A percentile compares a stretch with the other conserved stretches of the same genome.
Evolutionary conservation across 1,140 invertebrate species (phyloP).

Genomic region (Drosophila ohnishii): DNA sequence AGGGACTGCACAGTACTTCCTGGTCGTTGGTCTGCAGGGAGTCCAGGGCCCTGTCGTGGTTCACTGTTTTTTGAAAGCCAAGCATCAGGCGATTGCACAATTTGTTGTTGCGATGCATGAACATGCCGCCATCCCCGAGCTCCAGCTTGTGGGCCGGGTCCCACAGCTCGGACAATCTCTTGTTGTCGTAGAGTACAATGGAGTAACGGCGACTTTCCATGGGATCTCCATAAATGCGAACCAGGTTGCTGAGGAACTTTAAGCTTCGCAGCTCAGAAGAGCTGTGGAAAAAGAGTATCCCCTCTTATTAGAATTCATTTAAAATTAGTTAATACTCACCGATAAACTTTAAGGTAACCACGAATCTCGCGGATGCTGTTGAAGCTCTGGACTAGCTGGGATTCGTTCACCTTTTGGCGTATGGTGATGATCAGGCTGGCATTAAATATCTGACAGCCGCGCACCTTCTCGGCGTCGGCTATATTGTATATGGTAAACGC

Average conservation of each 20-base stretch:
- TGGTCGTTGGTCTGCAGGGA: conserved; percentile 71
- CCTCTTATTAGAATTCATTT: background rate
- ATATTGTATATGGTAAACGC: conserved; percentile 53
- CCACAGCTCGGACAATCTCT: conserved; percentile 62
- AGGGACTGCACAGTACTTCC: conserved; percentile 72
- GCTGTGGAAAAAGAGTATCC: conserved; percentile 16
- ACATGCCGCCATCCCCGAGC: conserved; percentile 64
- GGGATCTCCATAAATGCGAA: conserved; percentile 52
- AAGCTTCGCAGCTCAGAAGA: conserved; percentile 60
- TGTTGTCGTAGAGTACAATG: conserved; percentile 71
- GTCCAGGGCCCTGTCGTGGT: conserved; percentile 62
- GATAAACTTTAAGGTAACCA: conserved; percentile 69
- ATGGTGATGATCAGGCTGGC: conserved; percentile 64
- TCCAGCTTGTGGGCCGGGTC: conserved; percentile 41
- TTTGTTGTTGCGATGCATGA: conserved; percentile 71
- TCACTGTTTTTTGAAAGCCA: conserved; percentile 42
- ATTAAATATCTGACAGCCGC: conserved; percentile 71
- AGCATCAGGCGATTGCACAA: conserved; percentile 66
- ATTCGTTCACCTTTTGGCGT: conserved; percentile 56
- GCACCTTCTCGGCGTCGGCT: conserved; percentile 62
- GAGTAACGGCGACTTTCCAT: conserved; percentile 59
- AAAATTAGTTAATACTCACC: conserved; percentile 29
- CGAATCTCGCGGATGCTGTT: conserved; percentile 64
- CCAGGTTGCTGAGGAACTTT: conserved; percentile 55
- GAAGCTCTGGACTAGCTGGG: conserved; percentile 49